Percentiles rank a stretch among this genome's conserved stretches.
Evolutionary conservation across 2,113 vertebrate genomes (phyloP).

Genomic region (Phalacrocorax brasilianus): DNA sequence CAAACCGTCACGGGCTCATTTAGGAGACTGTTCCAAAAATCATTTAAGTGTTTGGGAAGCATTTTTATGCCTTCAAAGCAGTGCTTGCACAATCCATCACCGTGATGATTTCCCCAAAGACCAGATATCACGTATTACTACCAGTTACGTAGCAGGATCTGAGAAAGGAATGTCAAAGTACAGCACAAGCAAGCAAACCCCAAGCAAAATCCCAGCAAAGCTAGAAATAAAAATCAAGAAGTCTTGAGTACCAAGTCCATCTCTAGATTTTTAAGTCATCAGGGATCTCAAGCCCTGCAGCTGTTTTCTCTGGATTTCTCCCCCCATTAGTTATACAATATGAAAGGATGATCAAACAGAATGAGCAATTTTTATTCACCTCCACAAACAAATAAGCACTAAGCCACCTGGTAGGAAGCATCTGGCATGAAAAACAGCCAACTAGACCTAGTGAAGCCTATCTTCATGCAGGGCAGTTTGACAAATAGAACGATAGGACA

Average conservation of each 20-base stretch:
- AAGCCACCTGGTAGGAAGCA: background rate
- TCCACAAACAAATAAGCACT: background rate
- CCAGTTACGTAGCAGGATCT: rapidly evolving
- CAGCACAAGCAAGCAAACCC: background rate
- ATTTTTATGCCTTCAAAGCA: background rate
- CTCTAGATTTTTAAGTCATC: background rate
- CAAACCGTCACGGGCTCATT: background rate
- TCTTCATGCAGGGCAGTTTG: background rate
- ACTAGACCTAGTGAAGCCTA: background rate
- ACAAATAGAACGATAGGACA: background rate
- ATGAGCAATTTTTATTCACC: background rate
- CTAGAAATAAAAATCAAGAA: background rate
- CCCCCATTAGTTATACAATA: background rate
- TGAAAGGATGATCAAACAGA: background rate
- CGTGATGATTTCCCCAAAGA: background rate
- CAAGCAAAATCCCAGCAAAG: background rate
- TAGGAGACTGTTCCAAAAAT: background rate
- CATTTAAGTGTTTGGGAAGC: background rate
- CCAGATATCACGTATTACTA: background rate
- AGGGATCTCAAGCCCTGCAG: background rate
- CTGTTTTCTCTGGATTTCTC: background rate
- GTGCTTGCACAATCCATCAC: background rate
- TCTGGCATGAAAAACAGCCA: background rate
- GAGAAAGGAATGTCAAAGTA: background rate
- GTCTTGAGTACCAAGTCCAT: background rate